Conservation (phyloP, 2,113 vertebrate genomes). For the Oryzias woworae region DNA sequence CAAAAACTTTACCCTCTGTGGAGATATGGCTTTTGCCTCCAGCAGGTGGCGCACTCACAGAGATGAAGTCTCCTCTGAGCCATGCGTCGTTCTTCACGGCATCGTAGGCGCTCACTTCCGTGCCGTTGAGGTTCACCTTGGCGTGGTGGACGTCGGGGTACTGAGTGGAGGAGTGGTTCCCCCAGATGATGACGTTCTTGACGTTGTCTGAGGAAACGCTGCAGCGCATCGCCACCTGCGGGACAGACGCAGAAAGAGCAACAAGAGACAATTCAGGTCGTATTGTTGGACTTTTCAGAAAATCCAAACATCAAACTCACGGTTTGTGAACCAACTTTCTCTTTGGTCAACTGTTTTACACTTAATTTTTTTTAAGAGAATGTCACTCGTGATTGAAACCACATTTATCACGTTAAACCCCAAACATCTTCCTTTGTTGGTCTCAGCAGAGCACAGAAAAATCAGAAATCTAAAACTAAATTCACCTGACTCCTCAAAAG, state of each 20-base stretch:
- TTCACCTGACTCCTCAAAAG: too few species aligned
- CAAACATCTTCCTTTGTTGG: too few species aligned
- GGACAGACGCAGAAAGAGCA: background rate
- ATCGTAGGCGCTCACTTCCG: slow-evolving; percentile 83
- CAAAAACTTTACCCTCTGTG: background rate
- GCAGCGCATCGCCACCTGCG: slow-evolving; percentile 90
- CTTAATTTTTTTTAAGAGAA: background rate
- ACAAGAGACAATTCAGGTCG: background rate
- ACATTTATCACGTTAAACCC: too few species aligned
- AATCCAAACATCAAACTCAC: too few species aligned
- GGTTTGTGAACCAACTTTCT: too few species aligned
- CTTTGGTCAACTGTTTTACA: too few species aligned
- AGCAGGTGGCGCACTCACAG: slow-evolving; percentile 74
- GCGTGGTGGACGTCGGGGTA: slow-evolving; percentile 94
- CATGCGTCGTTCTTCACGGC: slow-evolving; percentile 91
- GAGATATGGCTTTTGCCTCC: too few species aligned
- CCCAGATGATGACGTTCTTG: slow-evolving; percentile 98
- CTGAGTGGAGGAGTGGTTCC: slow-evolving; percentile 97
- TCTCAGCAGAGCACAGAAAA: too few species aligned
- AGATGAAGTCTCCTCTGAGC: slow-evolving; percentile 92
- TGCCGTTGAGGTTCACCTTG: slow-evolving; percentile 81
- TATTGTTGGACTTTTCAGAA: background rate
- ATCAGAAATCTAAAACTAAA: too few species aligned
- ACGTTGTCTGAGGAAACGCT: slow-evolving; percentile 84
- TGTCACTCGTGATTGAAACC: too few species aligned